A percentile compares a stretch with the other conserved stretches of the same genome.
Conservation (phyloP, 64 coral and sea anemone genomes). For the Pachyseris speciosa region DNA sequence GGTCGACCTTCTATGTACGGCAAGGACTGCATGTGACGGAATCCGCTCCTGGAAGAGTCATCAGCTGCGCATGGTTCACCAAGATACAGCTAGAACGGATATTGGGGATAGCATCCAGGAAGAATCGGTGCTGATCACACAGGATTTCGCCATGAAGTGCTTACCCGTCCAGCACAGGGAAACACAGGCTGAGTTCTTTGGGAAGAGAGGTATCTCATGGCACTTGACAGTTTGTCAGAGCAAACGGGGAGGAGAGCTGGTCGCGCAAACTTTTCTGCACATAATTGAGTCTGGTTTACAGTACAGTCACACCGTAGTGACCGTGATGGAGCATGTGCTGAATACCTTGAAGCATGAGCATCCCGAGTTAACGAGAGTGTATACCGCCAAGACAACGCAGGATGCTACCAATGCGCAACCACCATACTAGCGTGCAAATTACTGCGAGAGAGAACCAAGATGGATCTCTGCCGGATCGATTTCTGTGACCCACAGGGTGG, state of each 20-base stretch:
- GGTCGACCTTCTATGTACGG: constrained; percentile 13
- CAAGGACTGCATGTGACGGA: constrained; percentile 16
- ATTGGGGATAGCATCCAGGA: background rate
- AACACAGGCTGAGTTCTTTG: constrained; percentile 47
- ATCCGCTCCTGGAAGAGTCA: constrained; percentile 34
- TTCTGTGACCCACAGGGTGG: constrained; percentile 30
- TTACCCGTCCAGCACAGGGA: constrained; percentile 14
- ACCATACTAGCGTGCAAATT: constrained; percentile 5
- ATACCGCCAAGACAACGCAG: constrained; percentile 21
- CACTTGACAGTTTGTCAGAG: constrained; percentile 45
- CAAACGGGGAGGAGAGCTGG: background rate
- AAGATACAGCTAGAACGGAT: constrained; percentile 35
- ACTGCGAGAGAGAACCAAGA: background rate
- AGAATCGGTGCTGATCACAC: background rate
- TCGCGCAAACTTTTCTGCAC: constrained; percentile 49
- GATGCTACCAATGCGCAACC: background rate
- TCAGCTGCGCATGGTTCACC: constrained; percentile 56
- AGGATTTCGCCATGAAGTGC: constrained; percentile 50
- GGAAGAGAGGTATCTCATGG: constrained; percentile 40
- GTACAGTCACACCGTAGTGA: constrained; percentile 23
- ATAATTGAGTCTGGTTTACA: constrained; percentile 18
- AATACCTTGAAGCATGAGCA: background rate
- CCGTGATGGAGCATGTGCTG: background rate
- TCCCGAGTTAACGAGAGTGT: background rate
- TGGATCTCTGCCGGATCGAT: constrained; percentile 3